Evolutionary conservation across 92 coral and sea anemone species (phyloP).

Genomic region (Heteractis magnifica): DNA sequence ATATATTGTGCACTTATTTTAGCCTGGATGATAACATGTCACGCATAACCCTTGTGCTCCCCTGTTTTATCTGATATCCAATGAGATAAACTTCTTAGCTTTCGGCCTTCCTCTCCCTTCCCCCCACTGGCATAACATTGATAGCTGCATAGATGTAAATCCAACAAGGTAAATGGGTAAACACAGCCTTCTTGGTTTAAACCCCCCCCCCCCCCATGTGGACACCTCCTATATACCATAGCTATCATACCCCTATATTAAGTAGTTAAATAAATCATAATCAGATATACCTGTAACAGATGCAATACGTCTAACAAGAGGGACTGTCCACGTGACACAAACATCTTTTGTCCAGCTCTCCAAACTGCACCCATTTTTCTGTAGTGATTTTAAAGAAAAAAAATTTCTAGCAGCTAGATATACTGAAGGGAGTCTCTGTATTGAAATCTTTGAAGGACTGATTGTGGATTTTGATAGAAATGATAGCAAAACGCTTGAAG

Average conservation of each 20-base stretch:
- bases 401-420: constrained; percentile 3
- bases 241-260: not conserved
- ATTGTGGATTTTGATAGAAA: not conserved
- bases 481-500: not conserved
- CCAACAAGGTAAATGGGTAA: no score
- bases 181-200: no score
- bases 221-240: not conserved
- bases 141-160: no score
- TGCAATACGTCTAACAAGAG: not conserved
- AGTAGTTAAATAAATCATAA: not conserved
- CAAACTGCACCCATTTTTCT: not conserved
- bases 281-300: not conserved
- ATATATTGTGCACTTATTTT: no score
- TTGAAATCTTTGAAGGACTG: not conserved
- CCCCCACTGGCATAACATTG: no score
- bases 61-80: no score
- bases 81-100: no score
- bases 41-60: no score
- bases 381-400: not conserved
- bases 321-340: not conserved
- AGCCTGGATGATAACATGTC: no score
- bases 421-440: not conserved
- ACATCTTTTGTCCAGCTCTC: not conserved
- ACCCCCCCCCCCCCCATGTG: not conserved
- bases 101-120: no score